These are phyloP conservation scores for Geodia barretti DNA, from an alignment of 37 sponge, comb jelly and placozoan genomes.

Conservation along the genomic window DNA sequence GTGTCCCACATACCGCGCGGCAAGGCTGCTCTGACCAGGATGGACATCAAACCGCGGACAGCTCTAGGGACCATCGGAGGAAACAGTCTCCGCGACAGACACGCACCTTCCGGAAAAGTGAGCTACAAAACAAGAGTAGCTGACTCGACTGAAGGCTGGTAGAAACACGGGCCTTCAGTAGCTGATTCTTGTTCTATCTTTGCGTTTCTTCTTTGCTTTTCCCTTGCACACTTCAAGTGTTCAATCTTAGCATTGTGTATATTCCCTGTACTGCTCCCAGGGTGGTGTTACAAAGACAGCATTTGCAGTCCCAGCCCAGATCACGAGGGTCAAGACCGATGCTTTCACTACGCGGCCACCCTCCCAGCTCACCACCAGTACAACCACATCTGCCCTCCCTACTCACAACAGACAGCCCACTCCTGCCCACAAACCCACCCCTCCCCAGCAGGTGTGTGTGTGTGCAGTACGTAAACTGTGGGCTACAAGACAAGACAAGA, in stretches of 20 bases:
- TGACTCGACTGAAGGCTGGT: no score
- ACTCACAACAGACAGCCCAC: not conserved
- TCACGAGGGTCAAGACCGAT: not conserved
- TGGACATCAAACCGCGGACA: conserved; percentile 44
- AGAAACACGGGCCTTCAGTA: no score
- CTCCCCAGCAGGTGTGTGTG: not conserved
- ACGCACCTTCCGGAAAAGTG: not conserved
- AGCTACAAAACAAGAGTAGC: no score
- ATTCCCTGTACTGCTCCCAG: no score
- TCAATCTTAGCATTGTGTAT: no score
- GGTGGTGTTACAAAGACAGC: no score
- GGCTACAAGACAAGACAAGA: no score
- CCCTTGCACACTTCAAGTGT: no score
- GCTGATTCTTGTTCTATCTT: no score
- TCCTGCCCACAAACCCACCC: not conserved
- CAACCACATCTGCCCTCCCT: not conserved
- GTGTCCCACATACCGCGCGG: conserved; percentile 7
- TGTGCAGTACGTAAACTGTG: no score
- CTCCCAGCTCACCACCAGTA: not conserved
- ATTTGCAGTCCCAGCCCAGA: not conserved
- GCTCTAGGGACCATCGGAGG: conserved; percentile 30
- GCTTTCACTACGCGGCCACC: not conserved
- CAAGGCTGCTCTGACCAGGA: conserved; percentile 12
- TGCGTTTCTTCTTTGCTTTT: no score
- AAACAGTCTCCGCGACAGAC: not conserved